phyloP scores from a whole-genome alignment of 2,888 invertebrate species.

The Notodonta ziczac region DNA sequence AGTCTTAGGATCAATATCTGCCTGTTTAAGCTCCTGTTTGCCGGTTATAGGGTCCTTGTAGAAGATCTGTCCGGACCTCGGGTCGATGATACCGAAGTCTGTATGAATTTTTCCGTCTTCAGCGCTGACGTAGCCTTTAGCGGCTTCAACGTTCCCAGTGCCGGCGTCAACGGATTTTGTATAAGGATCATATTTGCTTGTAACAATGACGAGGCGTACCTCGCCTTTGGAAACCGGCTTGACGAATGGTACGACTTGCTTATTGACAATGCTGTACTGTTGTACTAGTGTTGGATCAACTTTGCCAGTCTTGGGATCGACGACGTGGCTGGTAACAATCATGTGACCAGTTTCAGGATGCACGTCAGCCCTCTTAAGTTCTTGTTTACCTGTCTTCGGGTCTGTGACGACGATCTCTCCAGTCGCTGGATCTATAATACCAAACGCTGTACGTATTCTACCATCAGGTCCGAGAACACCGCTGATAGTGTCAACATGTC shows the following conservation, averaged over 20 bases:
- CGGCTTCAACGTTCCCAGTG: slow-evolving; percentile 79
- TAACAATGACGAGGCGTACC: slow-evolving; percentile 73
- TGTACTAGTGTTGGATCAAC: slow-evolving; percentile 83
- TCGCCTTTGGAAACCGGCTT: slow-evolving; percentile 74
- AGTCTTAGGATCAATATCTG: slow-evolving; percentile 84
- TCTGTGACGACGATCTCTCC: slow-evolving; percentile 80
- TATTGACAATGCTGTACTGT: slow-evolving; percentile 77
- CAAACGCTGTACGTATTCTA: slow-evolving; percentile 85
- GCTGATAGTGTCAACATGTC: slow-evolving; percentile 82
- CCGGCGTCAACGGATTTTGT: slow-evolving; percentile 84
- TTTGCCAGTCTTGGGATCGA: slow-evolving; percentile 85
- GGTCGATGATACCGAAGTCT: slow-evolving; percentile 85
- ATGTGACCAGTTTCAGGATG: slow-evolving; percentile 85
- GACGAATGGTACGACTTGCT: slow-evolving; percentile 66
- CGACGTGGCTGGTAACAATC: slow-evolving; percentile 81
- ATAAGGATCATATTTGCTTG: slow-evolving; percentile 85
- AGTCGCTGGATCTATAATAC: slow-evolving; percentile 86
- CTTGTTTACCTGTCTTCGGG: slow-evolving; percentile 77
- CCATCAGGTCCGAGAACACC: slow-evolving; percentile 83
- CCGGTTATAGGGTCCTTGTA: slow-evolving; percentile 86
- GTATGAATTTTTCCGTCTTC: slow-evolving; percentile 85
- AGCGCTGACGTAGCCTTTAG: slow-evolving; percentile 80
- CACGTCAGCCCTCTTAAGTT: slow-evolving; percentile 83
- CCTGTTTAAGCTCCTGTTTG: slow-evolving; percentile 86
- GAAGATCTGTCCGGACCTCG: slow-evolving; percentile 84